A percentile compares a stretch with the other conserved stretches of the same genome.
phyloP scores from a whole-genome alignment of 2,888 invertebrate genomes.

The Pogonocherus hispidulus region DNA sequence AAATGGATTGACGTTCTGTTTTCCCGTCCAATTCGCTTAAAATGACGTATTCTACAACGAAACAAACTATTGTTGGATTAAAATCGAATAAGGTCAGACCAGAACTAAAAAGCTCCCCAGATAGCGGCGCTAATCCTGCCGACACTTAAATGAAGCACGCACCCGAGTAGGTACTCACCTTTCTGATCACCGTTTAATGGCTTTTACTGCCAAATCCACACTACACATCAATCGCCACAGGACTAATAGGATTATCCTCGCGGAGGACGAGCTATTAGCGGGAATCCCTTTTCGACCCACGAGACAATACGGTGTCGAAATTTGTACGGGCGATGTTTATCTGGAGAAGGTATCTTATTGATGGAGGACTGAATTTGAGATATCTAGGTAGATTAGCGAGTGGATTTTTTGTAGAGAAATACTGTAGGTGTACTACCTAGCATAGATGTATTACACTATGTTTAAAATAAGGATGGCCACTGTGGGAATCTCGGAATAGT shows the following conservation, averaged over 20 bases:
- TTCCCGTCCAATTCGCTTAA: too few relatives aligned
- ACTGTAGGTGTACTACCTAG: too few relatives aligned
- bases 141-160: constrained; percentile 44
- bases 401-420: too few relatives aligned
- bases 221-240: constrained; percentile 44
- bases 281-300: constrained; percentile 1
- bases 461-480: too few relatives aligned
- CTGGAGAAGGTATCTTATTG: background rate
- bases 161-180: constrained; percentile 40
- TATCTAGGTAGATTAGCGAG: too few relatives aligned
- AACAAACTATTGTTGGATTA: too few relatives aligned
- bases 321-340: background rate
- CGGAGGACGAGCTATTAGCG: background rate
- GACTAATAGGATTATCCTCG: constrained; percentile 43
- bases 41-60: too few relatives aligned
- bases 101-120: constrained; percentile 4
- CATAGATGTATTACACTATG: too few relatives aligned
- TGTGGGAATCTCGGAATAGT: too few relatives aligned
- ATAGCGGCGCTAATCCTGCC: constrained; percentile 39
- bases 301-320: background rate
- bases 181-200: constrained; percentile 38
- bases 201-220: constrained; percentile 39
- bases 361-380: too few relatives aligned
- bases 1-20: too few relatives aligned
- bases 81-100: background rate